Evolutionary conservation across 2,797 vertebrate genomes (phyloP), one percentile per base, ranked within the genome.

Genomic region (Sebastes hubbsi): DNA sequence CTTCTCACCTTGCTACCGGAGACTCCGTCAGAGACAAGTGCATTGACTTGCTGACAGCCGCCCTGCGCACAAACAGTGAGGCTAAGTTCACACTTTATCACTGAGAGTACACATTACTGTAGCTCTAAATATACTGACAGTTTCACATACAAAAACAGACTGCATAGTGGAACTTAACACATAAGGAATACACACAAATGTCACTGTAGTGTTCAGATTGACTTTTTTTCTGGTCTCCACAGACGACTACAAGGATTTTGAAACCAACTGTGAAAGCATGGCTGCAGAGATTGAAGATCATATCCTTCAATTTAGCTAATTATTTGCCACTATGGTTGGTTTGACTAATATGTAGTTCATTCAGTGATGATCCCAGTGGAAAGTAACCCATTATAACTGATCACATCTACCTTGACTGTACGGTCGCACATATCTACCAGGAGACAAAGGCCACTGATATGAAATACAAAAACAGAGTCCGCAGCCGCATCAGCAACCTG

Each of bases 401-500:
- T 49, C 32, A 61, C 4, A 65, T 77, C 22, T 55, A 59, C 92
- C 93, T 96, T 95, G 83, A 94, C 94, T 82, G 25, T 8, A 1
- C 24, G 5, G 16, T 68, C 29, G 86, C 95, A 99, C 97, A 96
- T 97, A 98, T 99, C 95, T 99, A 98, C 92, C 97, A 98, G 89
- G 99, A 99, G 91, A 95, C 96, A 85, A 97, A 96, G 91, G 96
- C 96, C 90, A 99, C 97, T 0, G 99, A 99, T 86, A 99, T 99
- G 97, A 99, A 99, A 80, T 99, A 99, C 38, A 99, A 99, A 89
- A 99, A 99, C 91, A 94, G 98, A 1, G 97, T 99, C 62, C 95
- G 99, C 55, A 99, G 99, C 91, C 96, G 98, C 66, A 99, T 99
- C 91, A 99, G 98, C 94, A 99, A 99, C 95, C 91, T 99, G 82